Conservation (phyloP, 2,888 invertebrate genomes). For the Plagiodera versicolora region DNA sequence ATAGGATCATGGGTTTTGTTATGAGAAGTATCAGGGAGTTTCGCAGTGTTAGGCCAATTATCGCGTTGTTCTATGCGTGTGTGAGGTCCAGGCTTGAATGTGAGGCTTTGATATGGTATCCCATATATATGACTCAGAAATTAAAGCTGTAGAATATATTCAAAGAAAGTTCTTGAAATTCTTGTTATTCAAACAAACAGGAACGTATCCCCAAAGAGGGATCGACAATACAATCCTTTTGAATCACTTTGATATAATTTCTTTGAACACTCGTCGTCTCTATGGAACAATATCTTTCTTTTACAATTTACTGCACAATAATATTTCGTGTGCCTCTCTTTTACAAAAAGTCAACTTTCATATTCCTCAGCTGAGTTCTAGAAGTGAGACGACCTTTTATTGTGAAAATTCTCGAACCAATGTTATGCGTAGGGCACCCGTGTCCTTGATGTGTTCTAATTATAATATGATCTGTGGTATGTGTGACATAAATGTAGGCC, state of each 20-base stretch:
- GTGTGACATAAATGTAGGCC: background rate
- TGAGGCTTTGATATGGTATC: background rate
- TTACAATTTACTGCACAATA: background rate
- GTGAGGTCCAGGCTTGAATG: conserved; percentile 5
- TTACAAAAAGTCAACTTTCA: too few relatives aligned
- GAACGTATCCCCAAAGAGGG: conserved; percentile 4
- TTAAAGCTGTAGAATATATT: background rate
- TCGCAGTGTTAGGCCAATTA: background rate
- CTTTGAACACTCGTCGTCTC: conserved; percentile 1
- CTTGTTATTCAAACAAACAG: background rate
- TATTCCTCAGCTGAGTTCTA: too few relatives aligned
- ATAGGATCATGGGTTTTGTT: conserved; percentile 5
- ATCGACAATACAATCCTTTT: background rate
- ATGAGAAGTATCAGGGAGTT: conserved; percentile 9
- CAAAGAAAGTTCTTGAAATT: background rate
- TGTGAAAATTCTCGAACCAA: background rate
- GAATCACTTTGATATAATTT: background rate
- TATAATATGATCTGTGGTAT: background rate
- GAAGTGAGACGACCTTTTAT: background rate
- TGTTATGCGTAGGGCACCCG: background rate
- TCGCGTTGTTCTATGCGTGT: conserved; percentile 4
- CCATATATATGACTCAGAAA: background rate
- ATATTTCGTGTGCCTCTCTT: background rate
- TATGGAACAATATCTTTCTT: background rate
- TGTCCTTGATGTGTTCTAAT: background rate